Conservation (phyloP, 2,888 invertebrate species). For the Drosophila flavopinicola region DNA sequence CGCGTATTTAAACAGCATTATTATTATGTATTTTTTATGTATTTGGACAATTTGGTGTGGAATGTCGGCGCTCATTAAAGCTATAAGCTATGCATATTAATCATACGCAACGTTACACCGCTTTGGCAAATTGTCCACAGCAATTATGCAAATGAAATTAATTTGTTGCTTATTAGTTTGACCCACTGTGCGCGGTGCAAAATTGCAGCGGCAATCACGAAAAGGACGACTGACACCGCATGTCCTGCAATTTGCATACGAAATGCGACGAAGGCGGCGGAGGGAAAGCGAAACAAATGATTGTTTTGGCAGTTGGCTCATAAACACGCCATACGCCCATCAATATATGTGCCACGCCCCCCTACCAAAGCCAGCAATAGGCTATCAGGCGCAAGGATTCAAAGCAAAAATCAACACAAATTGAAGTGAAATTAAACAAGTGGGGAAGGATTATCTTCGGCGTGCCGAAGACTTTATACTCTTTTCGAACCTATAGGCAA, state of each 20-base stretch:
- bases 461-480: too few relatives aligned
- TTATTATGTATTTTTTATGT: too few relatives aligned
- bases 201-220: constrained; percentile 32
- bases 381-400: constrained; percentile 59
- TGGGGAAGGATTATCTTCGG: too few relatives aligned
- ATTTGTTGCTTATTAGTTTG: constrained; percentile 73
- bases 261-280: constrained; percentile 34
- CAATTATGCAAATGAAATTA: constrained; percentile 64
- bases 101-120: constrained; percentile 37
- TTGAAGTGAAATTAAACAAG: constrained; percentile 71
- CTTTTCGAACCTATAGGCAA: too few relatives aligned
- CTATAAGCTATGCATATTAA: constrained; percentile 32
- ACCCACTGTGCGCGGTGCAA: constrained; percentile 55
- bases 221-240: constrained; percentile 54
- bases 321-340: constrained; percentile 70
- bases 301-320: constrained; percentile 37
- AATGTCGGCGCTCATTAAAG: constrained; percentile 17
- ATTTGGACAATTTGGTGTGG: constrained; percentile 20
- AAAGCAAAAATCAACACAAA: constrained; percentile 64
- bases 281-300: constrained; percentile 27
- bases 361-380: constrained; percentile 4
- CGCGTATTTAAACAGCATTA: constrained; percentile 40
- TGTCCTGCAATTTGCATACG: constrained; percentile 66
- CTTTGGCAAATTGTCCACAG: constrained; percentile 24
- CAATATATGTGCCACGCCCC: constrained; percentile 44